Base-by-base conservation (phyloP, 2,797 vertebrate species). In the Sus cebifrons region DNA sequence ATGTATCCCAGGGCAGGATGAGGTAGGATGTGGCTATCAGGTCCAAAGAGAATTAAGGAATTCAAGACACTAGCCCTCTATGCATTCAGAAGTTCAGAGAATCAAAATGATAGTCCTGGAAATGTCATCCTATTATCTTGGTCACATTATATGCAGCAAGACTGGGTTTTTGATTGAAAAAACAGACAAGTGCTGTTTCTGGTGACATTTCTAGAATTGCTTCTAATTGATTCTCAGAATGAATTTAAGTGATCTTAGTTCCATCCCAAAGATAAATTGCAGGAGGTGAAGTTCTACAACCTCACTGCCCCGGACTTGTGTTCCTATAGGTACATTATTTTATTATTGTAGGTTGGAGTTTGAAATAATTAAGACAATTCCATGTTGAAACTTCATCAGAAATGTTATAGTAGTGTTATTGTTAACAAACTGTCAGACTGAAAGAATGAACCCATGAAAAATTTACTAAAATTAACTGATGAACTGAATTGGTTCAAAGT, bases 161-260 rank as follows among this genome's bases (percentile, higher is more conserved):
- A 65, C 12, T 44, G 6, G 7, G 9, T 4, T 79, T 95, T 91
- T 94, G 23, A 89, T 10, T 49, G 40, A 56, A 62, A 60, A 75
- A 49, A 21, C 13, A 95, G n/a, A 77, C 3, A 58, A 67, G 18
- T 27, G 11, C 9, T 60, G 3, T 67, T 94, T 94, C 74, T 84
- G 25, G n/a, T 75, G 73, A 86, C 54, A 75, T 84, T 94, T 92
- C 49, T 81, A 36, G 40, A 91, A 75, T 60, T 83, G 25, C 12
- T 92, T 89, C 3, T 29, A 78, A 40, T 6, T 84, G 64, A 89
- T 89, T 62, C 23, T 86, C n/a, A 89, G 84, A 74, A 65, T 75
- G 25, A 84, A 9, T 67, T 92, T 49, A 85, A 71, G 18, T 82
- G 15, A 64, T 67, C 20, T 67, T 58, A 83, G 8, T 17, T 89